A percentile compares a stretch with the other conserved stretches of the same genome.
phyloP scores from a whole-genome alignment of 2,113 vertebrate species.

The Collichthys lucidus region DNA sequence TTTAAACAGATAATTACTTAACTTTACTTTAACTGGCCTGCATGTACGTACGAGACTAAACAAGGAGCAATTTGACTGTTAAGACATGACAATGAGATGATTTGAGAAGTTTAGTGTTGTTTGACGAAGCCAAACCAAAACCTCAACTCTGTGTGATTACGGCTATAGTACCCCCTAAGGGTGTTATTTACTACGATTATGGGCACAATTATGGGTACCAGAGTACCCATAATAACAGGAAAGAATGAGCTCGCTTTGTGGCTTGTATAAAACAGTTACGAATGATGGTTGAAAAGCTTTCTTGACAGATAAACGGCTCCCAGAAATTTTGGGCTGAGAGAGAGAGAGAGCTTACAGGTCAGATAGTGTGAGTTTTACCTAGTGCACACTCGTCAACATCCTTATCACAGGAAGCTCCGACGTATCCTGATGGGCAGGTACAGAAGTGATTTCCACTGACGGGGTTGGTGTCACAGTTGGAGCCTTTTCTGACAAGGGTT shows the following conservation, averaged over 20 bases:
- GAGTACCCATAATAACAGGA: slow-evolving; percentile 38
- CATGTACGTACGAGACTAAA: background rate
- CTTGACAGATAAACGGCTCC: background rate
- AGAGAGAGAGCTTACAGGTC: background rate
- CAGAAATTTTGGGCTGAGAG: background rate
- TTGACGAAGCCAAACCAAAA: slow-evolving; percentile 37
- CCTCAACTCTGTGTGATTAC: slow-evolving; percentile 18
- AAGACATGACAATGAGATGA: slow-evolving; percentile 13
- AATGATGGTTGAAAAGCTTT: slow-evolving; percentile 8
- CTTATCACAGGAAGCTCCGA: slow-evolving; percentile 91
- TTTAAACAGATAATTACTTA: background rate
- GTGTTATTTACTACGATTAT: slow-evolving; percentile 38
- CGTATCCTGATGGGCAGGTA: slow-evolving; percentile 92
- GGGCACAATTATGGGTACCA: slow-evolving; percentile 33
- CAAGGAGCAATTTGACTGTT: slow-evolving; percentile 9
- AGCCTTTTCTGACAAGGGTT: slow-evolving; percentile 96
- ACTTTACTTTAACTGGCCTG: background rate
- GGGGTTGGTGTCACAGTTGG: slow-evolving; percentile 97
- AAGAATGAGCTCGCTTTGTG: slow-evolving; percentile 24
- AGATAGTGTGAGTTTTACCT: slow-evolving; percentile 79
- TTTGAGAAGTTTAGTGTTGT: slow-evolving; percentile 29
- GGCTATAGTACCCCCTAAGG: slow-evolving; percentile 28
- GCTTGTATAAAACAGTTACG: slow-evolving; percentile 12
- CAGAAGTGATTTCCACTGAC: slow-evolving; percentile 94
- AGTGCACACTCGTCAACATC: slow-evolving; percentile 93